Evolutionary conservation across 2,888 invertebrate genomes (phyloP), one percentile per base, ranked within the genome.

Genomic region (Blastobasis adustella): DNA sequence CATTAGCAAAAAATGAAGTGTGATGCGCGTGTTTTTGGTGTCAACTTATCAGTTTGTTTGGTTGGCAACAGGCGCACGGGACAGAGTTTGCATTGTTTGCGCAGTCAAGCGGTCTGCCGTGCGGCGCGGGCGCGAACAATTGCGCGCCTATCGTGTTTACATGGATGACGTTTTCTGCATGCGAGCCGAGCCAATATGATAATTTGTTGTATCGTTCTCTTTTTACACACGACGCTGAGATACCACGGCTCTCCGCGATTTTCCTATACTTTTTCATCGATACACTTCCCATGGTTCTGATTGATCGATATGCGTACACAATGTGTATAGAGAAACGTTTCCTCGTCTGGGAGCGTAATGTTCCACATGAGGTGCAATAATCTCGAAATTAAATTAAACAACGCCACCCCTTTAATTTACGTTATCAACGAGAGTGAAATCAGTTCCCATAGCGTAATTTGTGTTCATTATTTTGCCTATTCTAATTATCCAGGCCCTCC

Each of bases 401-500:
- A 45, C 41, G 10, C 48, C 42, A 8, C 36, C 38, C 46, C 42
- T 45, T 10, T 49, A 42, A 51, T 51, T 50, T 10, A 42, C 37
- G 50, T 59, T 63, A 61, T 62, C 61, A 62, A 38, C 49, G 51
- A 60, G 58, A 67, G 60, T 65, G 58, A 78, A 76, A 73, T 74
- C 74, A 71, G 75, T 83, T 85, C 84, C 83, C 85, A 85, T 80
- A 76, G 60, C 49, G 49, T 66, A 72, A 72, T 74, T 70, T 66
- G 60, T 65, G 69, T 73, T 74, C 69, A 74, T 76, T 84, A 80
- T 80, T 84, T 84, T 76, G 76, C 69, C 73, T 76, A 76, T 77
- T 76, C 71, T 81, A 84, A 86, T 85, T 81, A 80, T 75, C 65
- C 63, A 65, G 62, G 66, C 59, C 63, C 70, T 76, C 76, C 72